Conservation (phyloP, 2,797 vertebrate species). For the Myotis vivesi region DNA sequence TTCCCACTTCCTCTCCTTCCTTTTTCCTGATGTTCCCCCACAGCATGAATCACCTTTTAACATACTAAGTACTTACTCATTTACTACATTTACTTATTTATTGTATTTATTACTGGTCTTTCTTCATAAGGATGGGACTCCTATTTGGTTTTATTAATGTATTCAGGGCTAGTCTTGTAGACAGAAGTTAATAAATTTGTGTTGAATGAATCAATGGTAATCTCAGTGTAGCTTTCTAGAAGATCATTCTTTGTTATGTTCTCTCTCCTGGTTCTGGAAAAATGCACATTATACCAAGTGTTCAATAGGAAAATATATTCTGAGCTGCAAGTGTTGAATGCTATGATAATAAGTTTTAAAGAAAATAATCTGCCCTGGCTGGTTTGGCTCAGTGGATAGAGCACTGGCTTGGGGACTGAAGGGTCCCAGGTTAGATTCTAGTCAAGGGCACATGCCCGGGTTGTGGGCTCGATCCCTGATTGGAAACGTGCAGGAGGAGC, state of each 20-base stretch:
- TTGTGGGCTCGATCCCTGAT: too few species aligned
- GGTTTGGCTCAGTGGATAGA: too few species aligned
- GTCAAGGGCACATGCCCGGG: too few species aligned
- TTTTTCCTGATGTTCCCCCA: not conserved
- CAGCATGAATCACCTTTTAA: not conserved
- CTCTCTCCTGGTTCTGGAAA: conserved; percentile 9
- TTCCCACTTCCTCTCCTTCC: not conserved
- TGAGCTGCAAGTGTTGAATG: not conserved
- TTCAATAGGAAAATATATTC: not conserved
- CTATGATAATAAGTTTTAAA: not conserved
- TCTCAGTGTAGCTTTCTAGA: not conserved
- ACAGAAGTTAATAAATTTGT: not conserved
- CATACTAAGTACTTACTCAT: not conserved
- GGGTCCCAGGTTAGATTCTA: too few species aligned
- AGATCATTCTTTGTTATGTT: not conserved
- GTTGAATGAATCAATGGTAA: not conserved
- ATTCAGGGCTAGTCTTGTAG: not conserved
- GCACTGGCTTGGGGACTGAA: too few species aligned
- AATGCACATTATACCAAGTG: not conserved
- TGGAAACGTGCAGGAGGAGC: too few species aligned
- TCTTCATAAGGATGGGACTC: not conserved
- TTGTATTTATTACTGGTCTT: not conserved
- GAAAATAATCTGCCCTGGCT: not conserved
- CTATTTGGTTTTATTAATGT: not conserved
- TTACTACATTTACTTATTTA: not conserved